Base-by-base conservation (phyloP, 2,113 vertebrate genomes). In the Geococcyx californianus region DNA sequence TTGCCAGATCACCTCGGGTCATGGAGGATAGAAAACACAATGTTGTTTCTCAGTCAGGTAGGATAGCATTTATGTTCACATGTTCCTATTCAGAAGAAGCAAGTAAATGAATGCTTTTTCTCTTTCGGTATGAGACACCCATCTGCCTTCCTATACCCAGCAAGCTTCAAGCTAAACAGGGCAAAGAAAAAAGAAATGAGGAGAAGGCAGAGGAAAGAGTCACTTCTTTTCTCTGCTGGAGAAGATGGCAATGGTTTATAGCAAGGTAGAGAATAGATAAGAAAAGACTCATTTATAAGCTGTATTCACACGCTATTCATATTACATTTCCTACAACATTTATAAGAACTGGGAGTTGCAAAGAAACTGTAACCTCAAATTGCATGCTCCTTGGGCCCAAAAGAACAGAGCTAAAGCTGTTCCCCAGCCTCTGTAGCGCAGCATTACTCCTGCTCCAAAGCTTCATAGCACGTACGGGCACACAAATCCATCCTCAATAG, bases 391-490 rank as follows among this genome's bases (percentile, higher is more conserved):
- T 78, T 13, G n/a, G 56, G 58, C 63, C 49, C 44, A 5, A 12
- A 74, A 51, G 49, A 78, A 40, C 9, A 28, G 20, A 51, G 31
- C 26, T 11, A 56, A 70, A 82, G 44, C 47, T 75, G 58, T 5
- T 92, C 34, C 60, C 47, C 67, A 77, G 67, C 13, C 51, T 24
- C 28, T 20, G 7, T 25, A 26, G 20, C 3, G 0, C 40, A 31
- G 49, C 33, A 3, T 21, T 26, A 4, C 6, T 36, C 29, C 91
- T 54, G 25, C 25, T 74, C 59, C 45, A 17, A 25, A 26, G 19
- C 34, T 3, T 11, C 16, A 19, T 21, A 49, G 23, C 16, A 11
- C 58, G 8, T 19, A 21, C 0, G 0, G n/a, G 33, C 81, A 40
- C 23, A 60, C 19, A 34, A 47, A 64, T 10, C 29, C 44, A 21